These are phyloP conservation scores for Peromyscus polionotus DNA, from an alignment of 2,113 vertebrate genomes.

Conservation along the genomic window DNA sequence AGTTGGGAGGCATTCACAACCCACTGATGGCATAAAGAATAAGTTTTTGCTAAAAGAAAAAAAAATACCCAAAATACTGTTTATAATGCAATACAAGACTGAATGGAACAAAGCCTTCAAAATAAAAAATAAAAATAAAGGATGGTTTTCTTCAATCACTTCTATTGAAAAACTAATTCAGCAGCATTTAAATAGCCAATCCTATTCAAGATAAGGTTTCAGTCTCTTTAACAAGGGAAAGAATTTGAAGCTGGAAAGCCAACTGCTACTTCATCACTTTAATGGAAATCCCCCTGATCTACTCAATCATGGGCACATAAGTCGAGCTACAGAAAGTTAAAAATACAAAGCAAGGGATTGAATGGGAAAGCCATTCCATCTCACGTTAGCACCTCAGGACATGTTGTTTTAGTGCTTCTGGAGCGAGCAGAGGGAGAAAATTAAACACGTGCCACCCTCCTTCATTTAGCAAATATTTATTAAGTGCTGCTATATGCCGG, in stretches of 20 bases:
- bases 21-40: constrained; percentile 52
- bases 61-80: constrained; percentile 35
- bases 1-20: constrained; percentile 59
- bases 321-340: constrained; percentile 63
- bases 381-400: not conserved
- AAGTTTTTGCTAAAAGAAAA: constrained; percentile 57
- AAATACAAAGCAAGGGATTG: constrained; percentile 15
- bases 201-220: constrained; percentile 68
- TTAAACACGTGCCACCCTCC: not conserved
- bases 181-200: constrained; percentile 36
- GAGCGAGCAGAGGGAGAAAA: not conserved
- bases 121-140: not conserved
- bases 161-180: constrained; percentile 73
- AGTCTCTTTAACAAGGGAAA: constrained; percentile 74
- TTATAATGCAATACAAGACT: constrained; percentile 79
- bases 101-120: constrained; percentile 76
- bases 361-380: constrained; percentile 21
- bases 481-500: constrained; percentile 34
- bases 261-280: constrained; percentile 64
- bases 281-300: constrained; percentile 69
- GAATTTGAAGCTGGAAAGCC: constrained; percentile 70
- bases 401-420: constrained; percentile 41
- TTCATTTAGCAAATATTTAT: constrained; percentile 58
- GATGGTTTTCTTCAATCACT: constrained; percentile 41
- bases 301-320: not conserved